Conservation (phyloP, 2,113 vertebrate genomes). For the Potamarius usumacintae region DNA sequence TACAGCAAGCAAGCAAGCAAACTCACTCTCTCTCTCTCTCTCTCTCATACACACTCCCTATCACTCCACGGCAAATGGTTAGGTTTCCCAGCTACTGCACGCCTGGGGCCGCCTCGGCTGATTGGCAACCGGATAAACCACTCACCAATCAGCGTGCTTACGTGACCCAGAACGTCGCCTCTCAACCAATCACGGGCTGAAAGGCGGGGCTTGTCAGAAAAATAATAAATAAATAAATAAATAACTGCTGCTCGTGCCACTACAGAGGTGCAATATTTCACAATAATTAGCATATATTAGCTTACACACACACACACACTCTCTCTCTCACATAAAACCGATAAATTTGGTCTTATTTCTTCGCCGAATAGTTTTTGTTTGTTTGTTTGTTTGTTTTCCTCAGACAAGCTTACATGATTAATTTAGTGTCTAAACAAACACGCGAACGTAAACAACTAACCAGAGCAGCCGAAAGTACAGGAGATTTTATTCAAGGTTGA, state of each 20-base stretch:
- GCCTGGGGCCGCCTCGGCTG: constrained; percentile 70
- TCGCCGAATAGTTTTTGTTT: not conserved
- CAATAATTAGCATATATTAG: constrained; percentile 9
- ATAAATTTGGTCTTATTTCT: not conserved
- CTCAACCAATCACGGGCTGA: constrained; percentile 68
- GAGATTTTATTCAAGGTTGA: not conserved
- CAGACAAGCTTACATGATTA: not conserved
- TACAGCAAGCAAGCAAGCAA: constrained; percentile 36
- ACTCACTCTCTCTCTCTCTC: not conserved
- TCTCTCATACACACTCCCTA: constrained; percentile 26
- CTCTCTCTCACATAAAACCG: not conserved
- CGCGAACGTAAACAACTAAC: not conserved
- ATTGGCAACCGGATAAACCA: constrained; percentile 75
- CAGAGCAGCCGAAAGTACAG: not conserved
- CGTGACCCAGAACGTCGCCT: constrained; percentile 52
- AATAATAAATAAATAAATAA: not conserved
- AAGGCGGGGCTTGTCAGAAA: constrained; percentile 66
- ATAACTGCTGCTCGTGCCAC: constrained; percentile 31
- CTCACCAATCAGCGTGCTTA: constrained; percentile 62
- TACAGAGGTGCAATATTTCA: constrained; percentile 29
- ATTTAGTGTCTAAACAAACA: constrained; percentile 24
- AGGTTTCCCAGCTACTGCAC: constrained; percentile 65
- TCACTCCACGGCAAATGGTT: constrained; percentile 77
- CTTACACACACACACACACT: not conserved
- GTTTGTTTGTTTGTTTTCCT: not conserved